These are phyloP conservation scores for Campoplex capitator DNA, from an alignment of 2,888 invertebrate species.

Conservation along the genomic window DNA sequence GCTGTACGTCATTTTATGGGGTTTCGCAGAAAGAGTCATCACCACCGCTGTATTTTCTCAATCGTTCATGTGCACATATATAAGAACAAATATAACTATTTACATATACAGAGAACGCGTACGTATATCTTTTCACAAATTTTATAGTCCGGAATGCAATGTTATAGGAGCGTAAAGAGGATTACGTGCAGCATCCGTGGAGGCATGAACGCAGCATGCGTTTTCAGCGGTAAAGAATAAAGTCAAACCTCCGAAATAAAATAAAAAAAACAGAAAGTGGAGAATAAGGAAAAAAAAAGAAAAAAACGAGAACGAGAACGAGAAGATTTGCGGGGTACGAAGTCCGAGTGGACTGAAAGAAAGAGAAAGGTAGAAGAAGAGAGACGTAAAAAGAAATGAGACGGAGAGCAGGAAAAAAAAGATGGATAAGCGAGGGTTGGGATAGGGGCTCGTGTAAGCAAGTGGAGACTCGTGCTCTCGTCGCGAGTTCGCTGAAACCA, in stretches of 20 bases:
- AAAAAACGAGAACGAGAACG: constrained; percentile 5
- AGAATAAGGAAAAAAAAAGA: constrained; percentile 31
- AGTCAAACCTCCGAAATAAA: constrained; percentile 35
- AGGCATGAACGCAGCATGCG: constrained; percentile 32
- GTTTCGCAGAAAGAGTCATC: constrained; percentile 38
- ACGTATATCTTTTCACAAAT: constrained; percentile 29
- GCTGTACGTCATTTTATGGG: constrained; percentile 12
- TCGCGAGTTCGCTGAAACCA: constrained; percentile 72
- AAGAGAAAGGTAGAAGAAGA: background rate
- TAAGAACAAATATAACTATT: background rate
- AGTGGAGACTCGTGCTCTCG: constrained; percentile 56
- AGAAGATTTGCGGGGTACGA: constrained; percentile 33
- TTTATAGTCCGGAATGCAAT: constrained; percentile 52
- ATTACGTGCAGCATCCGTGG: constrained; percentile 35
- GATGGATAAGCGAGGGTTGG: constrained; percentile 17
- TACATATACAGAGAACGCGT: background rate
- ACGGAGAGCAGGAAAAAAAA: constrained; percentile 1
- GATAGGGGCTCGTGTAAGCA: constrained; percentile 43
- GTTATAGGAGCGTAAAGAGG: constrained; percentile 56
- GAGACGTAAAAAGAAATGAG: constrained; percentile 2
- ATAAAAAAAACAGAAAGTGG: constrained; percentile 14
- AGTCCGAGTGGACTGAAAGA: background rate
- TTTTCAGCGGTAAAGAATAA: constrained; percentile 32
- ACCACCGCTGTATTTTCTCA: constrained; percentile 41
- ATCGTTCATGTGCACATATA: background rate